phyloP scores from a whole-genome alignment of 2,888 invertebrate genomes.

The Archaeoteleia sp. region DNA sequence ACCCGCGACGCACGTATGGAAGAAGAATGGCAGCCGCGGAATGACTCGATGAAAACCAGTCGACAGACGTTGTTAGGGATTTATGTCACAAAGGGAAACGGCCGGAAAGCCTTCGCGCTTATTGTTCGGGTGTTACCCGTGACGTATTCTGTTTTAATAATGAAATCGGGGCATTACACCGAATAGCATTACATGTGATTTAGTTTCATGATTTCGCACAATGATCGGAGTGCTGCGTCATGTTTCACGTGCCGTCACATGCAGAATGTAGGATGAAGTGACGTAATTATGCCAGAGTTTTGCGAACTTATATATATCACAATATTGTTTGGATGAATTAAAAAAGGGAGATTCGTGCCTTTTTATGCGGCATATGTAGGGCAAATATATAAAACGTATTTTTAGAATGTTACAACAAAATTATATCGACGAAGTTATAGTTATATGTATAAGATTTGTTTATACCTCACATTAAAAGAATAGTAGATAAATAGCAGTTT shows the following conservation, averaged over 20 bases:
- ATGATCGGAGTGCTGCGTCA: constrained; percentile 23
- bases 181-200: constrained; percentile 19
- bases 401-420: no score
- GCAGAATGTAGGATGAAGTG: no score
- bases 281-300: no score
- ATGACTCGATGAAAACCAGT: constrained; percentile 55
- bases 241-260: constrained; percentile 25
- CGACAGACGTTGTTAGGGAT: constrained; percentile 46
- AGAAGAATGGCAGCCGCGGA: constrained; percentile 55
- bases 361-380: no score
- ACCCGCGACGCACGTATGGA: constrained; percentile 47
- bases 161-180: constrained; percentile 38
- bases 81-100: constrained; percentile 41
- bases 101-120: constrained; percentile 21
- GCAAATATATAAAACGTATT: no score
- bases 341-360: no score
- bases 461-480: no score
- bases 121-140: constrained; percentile 28
- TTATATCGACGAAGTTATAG: no score
- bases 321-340: no score
- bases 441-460: no score
- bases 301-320: no score
- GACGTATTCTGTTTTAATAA: constrained; percentile 43
- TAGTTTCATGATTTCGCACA: constrained; percentile 23
- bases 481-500: no score